phyloP scores from a whole-genome alignment of 2,888 invertebrate species.

The Meteorus cinctellus region DNA sequence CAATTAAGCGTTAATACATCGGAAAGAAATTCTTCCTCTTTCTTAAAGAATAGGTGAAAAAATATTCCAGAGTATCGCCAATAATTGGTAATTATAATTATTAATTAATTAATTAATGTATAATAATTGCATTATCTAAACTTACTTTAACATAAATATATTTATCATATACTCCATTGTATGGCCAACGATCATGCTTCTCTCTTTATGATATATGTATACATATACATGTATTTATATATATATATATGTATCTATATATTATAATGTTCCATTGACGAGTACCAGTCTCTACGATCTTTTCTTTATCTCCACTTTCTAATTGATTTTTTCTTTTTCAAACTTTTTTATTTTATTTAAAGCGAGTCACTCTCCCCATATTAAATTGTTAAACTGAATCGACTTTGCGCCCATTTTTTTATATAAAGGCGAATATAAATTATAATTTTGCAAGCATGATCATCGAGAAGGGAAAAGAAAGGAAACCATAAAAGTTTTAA shows the following conservation, averaged over 20 bases:
- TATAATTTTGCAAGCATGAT: slow-evolving; percentile 52
- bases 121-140: slow-evolving; percentile 57
- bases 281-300: slow-evolving; percentile 40
- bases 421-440: slow-evolving; percentile 19
- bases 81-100: slow-evolving; percentile 52
- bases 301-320: slow-evolving; percentile 17
- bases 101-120: slow-evolving; percentile 34
- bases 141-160: slow-evolving; percentile 68
- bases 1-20: not conserved
- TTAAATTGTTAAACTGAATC: slow-evolving; percentile 30
- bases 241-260: slow-evolving; percentile 18
- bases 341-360: slow-evolving; percentile 29
- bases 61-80: slow-evolving; percentile 65
- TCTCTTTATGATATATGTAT: slow-evolving; percentile 46
- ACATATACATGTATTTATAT: not conserved
- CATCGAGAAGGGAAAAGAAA: slow-evolving; percentile 51
- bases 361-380: slow-evolving; percentile 46
- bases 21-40: slow-evolving; percentile 16
- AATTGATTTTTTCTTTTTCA: slow-evolving; percentile 6
- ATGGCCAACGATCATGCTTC: slow-evolving; percentile 73
- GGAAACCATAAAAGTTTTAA: slow-evolving; percentile 46
- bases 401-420: not conserved
- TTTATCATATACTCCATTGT: slow-evolving; percentile 69
- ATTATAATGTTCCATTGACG: slow-evolving; percentile 38
- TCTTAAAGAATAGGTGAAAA: slow-evolving; percentile 49